Base-by-base conservation (phyloP, 2,113 vertebrate species). In the Delphinus delphis region DNA sequence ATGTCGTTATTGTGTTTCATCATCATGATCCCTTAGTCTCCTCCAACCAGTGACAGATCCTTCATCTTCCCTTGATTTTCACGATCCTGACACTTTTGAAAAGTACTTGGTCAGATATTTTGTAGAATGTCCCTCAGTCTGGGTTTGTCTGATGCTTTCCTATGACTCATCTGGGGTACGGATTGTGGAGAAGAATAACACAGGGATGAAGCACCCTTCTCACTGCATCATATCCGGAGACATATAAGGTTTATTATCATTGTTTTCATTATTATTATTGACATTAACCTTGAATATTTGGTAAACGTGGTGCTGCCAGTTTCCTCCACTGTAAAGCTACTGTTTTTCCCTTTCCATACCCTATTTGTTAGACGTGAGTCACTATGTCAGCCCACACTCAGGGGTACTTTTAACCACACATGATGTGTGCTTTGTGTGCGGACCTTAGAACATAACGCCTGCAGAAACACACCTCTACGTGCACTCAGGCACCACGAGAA, bases 221-320 rank as follows among this genome's bases (percentile, higher is more conserved):
- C 4, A 25, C 0, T 11, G 36, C 23, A 67, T 17, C 1, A 0
- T 47, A 33, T 55, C 10, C 15, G 44, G 11, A 8, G 65, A 8
- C 44, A 47, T 1, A 23, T 5, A 17, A 60, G 6, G 21, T 14
- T 76, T 31, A 92, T 50, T 70, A 41, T 6, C 13, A 3, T 25
- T n/a, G 8, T 8, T 83, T 12, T 1, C 33, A 31, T 76, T 41
- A 26, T 28, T 65, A 71, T 28, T 65, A 71, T 3, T 25, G 50
- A 67, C 5, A 1, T 47, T 85, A 55, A 68, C 47, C 89, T 91
- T 38, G 41, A 83, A 63, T 8, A n/a, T 5, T 33, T 80, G 41
- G 38, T 63, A 58, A 84, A 71, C 41, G 3, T 38, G 6, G 14
- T 33, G 1, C 25, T 83, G 23, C 31, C 11, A 25, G 15, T 0